Percentiles rank a stretch among this genome's conserved stretches.
Evolutionary conservation across 2,113 vertebrate genomes (phyloP).

Genomic region (Mystacornis crossleyi): DNA sequence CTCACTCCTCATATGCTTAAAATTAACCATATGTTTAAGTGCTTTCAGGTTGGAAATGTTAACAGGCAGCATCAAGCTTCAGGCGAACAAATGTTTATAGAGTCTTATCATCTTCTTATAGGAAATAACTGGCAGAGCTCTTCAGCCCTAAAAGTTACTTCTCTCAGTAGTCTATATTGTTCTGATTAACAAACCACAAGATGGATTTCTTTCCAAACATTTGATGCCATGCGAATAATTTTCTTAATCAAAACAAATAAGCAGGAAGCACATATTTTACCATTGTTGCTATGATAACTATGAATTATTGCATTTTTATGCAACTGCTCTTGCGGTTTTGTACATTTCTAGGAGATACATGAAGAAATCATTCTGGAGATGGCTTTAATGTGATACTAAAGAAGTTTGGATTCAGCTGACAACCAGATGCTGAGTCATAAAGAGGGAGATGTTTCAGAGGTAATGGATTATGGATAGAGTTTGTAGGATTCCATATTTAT

Average conservation of each 20-base stretch:
- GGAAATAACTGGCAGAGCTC: neutral
- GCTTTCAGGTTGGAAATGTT: neutral
- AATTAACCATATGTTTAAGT: neutral
- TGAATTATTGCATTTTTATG: conserved; percentile 12
- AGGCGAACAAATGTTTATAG: neutral
- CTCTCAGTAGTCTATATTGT: neutral
- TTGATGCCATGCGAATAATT: conserved; percentile 13
- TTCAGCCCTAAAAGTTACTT: neutral
- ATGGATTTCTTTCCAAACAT: conserved; percentile 24
- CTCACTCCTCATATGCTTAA: neutral
- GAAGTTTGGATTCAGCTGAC: neutral
- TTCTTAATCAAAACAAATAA: conserved; percentile 28
- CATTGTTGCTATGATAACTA: neutral
- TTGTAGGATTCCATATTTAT: neutral
- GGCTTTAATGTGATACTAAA: neutral
- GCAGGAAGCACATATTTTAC: neutral
- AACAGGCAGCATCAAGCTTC: neutral
- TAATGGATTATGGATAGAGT: conserved; percentile 1
- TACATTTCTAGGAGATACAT: neutral
- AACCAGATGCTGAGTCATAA: conserved; percentile 45
- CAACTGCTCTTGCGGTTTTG: neutral
- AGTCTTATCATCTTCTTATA: neutral
- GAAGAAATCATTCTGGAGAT: neutral
- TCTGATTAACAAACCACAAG: conserved; percentile 22
- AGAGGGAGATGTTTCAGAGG: neutral